A percentile compares a stretch with the other conserved stretches of the same genome.
Conservation (phyloP, 2,797 vertebrate species). For the Synanceia verrucosa region DNA sequence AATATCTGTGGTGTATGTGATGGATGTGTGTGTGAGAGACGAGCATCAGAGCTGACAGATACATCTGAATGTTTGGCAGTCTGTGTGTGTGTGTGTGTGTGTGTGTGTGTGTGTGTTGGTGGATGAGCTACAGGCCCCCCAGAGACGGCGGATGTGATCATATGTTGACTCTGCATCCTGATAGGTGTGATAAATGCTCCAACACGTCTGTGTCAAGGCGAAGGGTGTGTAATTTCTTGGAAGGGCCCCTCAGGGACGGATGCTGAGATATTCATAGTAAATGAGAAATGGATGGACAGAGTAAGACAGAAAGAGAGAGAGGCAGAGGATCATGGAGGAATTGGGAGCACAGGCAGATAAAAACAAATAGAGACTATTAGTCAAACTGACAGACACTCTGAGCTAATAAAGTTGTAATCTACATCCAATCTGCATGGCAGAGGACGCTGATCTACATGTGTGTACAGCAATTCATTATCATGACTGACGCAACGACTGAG, state of each 20-base stretch:
- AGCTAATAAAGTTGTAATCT: slow-evolving; percentile 19
- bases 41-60: slow-evolving; percentile 39
- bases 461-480: neutral
- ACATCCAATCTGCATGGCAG: neutral
- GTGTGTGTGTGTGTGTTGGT: slow-evolving; percentile 1
- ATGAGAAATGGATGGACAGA: slow-evolving; percentile 72
- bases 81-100: slow-evolving; percentile 23
- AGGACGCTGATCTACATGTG: neutral
- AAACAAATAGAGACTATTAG: slow-evolving; percentile 57
- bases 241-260: slow-evolving; percentile 62
- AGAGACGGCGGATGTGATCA: slow-evolving; percentile 51
- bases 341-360: slow-evolving; percentile 41
- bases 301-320: slow-evolving; percentile 26
- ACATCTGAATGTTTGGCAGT: slow-evolving; percentile 50
- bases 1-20: slow-evolving; percentile 23
- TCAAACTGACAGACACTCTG: slow-evolving; percentile 48
- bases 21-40: neutral
- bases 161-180: slow-evolving; percentile 68
- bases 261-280: slow-evolving; percentile 69
- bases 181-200: slow-evolving; percentile 78
- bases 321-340: slow-evolving; percentile 28
- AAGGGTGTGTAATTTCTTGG: slow-evolving; percentile 74
- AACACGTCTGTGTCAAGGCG: slow-evolving; percentile 67
- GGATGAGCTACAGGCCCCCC: slow-evolving; percentile 19
- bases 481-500: too few relatives aligned